Conservation (phyloP, 2,797 vertebrate species). For the Rhynchonycteris naso region DNA sequence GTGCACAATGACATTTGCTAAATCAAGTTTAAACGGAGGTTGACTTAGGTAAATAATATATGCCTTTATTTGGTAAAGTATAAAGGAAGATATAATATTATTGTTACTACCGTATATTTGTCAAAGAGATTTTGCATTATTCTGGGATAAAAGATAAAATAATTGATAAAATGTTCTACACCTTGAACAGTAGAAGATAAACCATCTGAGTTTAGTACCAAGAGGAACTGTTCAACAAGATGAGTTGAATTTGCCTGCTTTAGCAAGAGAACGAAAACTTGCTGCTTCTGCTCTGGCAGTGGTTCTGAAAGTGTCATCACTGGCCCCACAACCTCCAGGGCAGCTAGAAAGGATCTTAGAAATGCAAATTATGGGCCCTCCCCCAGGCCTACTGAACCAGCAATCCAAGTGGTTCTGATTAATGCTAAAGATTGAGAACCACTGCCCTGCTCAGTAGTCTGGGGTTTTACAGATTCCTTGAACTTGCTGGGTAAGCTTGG, state of each 20-base stretch:
- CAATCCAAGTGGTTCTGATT: background rate
- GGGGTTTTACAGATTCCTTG: background rate
- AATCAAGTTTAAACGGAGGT: background rate
- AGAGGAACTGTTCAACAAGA: background rate
- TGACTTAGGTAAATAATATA: background rate
- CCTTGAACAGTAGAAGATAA: background rate
- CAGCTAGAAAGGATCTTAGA: background rate
- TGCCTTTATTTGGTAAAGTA: background rate
- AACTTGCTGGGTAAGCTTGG: background rate
- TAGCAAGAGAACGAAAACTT: slow-evolving; percentile 4
- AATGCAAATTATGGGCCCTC: background rate
- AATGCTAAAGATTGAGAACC: background rate
- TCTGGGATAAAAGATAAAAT: background rate
- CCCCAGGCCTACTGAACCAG: background rate
- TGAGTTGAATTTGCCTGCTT: background rate
- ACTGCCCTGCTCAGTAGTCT: background rate
- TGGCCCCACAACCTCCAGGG: background rate
- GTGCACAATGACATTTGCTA: background rate
- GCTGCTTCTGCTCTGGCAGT: background rate
- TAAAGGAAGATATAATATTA: background rate
- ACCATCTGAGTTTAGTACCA: background rate
- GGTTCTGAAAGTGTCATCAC: background rate
- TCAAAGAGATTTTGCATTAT: background rate
- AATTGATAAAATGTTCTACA: background rate
- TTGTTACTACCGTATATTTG: background rate